These are phyloP conservation scores for Ivindomyrus marchei DNA, from an alignment of 2,113 vertebrate genomes.

Conservation along the genomic window DNA sequence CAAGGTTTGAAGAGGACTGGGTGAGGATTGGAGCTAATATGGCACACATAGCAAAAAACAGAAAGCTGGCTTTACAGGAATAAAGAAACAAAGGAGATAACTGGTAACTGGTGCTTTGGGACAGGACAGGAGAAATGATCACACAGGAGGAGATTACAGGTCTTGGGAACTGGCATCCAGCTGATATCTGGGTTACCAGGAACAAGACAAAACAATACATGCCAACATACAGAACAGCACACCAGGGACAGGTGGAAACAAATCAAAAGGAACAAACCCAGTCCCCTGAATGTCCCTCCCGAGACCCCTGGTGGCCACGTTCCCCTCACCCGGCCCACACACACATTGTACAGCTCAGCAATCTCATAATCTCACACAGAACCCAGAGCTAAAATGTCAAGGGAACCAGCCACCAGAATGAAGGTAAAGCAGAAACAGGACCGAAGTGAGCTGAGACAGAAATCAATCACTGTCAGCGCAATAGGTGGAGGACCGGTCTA, in stretches of 20 bases:
- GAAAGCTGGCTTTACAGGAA: neutral
- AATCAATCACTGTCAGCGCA: slow-evolving; percentile 1
- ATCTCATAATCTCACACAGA: neutral
- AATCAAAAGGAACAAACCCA: neutral
- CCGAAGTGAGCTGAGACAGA: neutral
- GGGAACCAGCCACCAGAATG: neutral
- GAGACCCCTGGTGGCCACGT: neutral
- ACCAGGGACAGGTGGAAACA: neutral
- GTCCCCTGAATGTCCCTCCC: neutral
- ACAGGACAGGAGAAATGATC: neutral
- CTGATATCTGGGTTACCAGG: neutral
- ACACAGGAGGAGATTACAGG: neutral
- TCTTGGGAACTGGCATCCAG: neutral
- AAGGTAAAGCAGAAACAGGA: neutral
- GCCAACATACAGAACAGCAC: neutral
- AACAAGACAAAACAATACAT: neutral
- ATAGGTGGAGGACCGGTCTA: neutral
- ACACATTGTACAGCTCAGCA: neutral
- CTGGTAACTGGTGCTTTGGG: neutral
- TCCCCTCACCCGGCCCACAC: neutral
- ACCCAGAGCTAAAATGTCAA: neutral
- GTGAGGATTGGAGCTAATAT: neutral
- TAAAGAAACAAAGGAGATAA: neutral
- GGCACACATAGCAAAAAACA: neutral
- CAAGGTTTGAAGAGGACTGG: neutral